phyloP scores from a whole-genome alignment of 2,797 vertebrate genomes.

The Phrynocephalus forsythii region DNA sequence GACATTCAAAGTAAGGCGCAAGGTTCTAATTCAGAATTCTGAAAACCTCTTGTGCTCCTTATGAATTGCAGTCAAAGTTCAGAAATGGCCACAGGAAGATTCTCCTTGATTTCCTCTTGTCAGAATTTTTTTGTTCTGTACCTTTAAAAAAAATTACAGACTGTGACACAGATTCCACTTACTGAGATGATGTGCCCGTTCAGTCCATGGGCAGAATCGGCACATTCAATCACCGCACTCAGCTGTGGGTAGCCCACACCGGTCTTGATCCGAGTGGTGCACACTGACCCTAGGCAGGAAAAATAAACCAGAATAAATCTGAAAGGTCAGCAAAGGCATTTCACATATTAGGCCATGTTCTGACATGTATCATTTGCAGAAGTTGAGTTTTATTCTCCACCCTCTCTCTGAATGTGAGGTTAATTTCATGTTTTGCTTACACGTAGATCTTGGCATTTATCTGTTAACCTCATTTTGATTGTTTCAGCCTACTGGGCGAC shows the following conservation, averaged over 20 bases:
- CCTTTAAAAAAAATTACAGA: neutral
- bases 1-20: neutral
- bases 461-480: neutral
- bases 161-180: conserved; percentile 70
- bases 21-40: conserved; percentile 1
- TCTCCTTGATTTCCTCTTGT: conserved; percentile 21
- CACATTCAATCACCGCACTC: conserved; percentile 98
- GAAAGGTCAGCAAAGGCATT: neutral
- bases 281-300: conserved; percentile 89
- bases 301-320: neutral
- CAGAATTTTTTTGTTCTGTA: conserved; percentile 24
- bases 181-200: conserved; percentile 99
- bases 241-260: conserved; percentile 98
- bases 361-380: neutral
- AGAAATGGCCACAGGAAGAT: conserved; percentile 1
- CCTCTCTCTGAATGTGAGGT: neutral
- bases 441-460: neutral
- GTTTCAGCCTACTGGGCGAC: neutral
- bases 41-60: conserved; percentile 6
- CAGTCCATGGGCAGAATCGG: conserved; percentile 96
- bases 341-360: neutral
- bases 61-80: neutral
- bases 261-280: conserved; percentile 97
- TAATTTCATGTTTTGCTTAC: neutral
- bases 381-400: neutral